These are phyloP conservation scores for Bradypodion ventrale DNA, from an alignment of 2,797 vertebrate genomes.

Conservation along the genomic window DNA sequence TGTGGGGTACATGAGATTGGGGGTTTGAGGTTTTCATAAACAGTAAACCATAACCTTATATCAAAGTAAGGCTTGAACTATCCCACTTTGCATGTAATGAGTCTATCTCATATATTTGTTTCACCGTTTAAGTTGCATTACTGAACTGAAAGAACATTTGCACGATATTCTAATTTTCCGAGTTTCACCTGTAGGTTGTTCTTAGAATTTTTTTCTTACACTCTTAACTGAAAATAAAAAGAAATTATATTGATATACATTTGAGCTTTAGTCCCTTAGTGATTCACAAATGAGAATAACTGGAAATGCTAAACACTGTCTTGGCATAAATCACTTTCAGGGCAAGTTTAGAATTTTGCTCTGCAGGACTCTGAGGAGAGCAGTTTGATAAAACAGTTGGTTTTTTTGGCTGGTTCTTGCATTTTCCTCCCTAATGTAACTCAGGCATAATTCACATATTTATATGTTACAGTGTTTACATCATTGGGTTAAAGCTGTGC, in stretches of 20 bases:
- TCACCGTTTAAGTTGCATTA: too few species aligned
- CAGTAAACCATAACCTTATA: too few species aligned
- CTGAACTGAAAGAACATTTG: too few species aligned
- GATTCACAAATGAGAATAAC: neutral
- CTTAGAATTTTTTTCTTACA: too few species aligned
- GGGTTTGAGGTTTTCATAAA: too few species aligned
- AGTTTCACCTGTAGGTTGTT: too few species aligned
- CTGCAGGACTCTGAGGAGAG: neutral
- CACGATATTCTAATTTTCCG: too few species aligned
- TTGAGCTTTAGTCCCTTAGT: neutral
- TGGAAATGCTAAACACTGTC: neutral
- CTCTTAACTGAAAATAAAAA: neutral
- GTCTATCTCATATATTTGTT: too few species aligned
- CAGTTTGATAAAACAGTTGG: neutral
- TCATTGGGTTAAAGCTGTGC: neutral
- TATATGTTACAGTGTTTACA: neutral
- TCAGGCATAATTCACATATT: neutral
- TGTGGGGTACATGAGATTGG: too few species aligned
- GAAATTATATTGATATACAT: neutral
- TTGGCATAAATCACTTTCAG: slow-evolving; percentile 3
- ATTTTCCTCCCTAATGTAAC: neutral
- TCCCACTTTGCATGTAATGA: too few species aligned
- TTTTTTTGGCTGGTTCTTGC: neutral
- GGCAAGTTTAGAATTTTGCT: slow-evolving; percentile 1
- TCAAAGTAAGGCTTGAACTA: too few species aligned